Percentiles rank a stretch among this genome's conserved stretches.
These are phyloP conservation scores for Formica selysi DNA, from an alignment of 1,140 invertebrate species.

Conservation along the genomic window DNA sequence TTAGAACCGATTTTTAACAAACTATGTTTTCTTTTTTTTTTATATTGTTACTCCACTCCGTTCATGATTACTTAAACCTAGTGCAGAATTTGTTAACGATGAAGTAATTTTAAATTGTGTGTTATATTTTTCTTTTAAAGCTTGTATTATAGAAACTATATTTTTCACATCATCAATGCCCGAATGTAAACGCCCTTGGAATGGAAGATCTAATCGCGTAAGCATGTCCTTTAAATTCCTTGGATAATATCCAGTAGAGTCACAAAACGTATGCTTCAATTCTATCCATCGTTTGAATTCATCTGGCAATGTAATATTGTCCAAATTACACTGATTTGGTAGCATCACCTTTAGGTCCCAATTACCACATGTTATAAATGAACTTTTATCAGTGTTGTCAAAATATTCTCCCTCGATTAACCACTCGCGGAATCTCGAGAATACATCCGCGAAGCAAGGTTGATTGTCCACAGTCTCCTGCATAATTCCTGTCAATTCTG, in stretches of 20 bases:
- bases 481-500: constrained; percentile 87
- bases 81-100: neutral
- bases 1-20: constrained; percentile 45
- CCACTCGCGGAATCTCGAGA: constrained; percentile 83
- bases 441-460: constrained; percentile 81
- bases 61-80: neutral
- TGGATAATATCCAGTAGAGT: constrained; percentile 78
- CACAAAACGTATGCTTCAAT: constrained; percentile 86
- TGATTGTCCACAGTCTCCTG: constrained; percentile 82
- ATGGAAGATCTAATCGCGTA: constrained; percentile 68
- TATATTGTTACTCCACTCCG: neutral
- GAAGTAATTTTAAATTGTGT: constrained; percentile 78
- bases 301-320: constrained; percentile 83
- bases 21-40: constrained; percentile 28
- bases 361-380: constrained; percentile 89
- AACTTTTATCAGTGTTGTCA: constrained; percentile 73
- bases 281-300: constrained; percentile 89
- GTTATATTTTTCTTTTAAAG: constrained; percentile 70
- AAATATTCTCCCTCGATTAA: constrained; percentile 78
- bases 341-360: constrained; percentile 89
- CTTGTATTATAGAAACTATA: constrained; percentile 79
- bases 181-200: constrained; percentile 81
- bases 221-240: constrained; percentile 81
- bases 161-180: constrained; percentile 83
- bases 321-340: constrained; percentile 86